Conservation (phyloP, 2,888 invertebrate genomes). For the Cheilosia urbana region DNA sequence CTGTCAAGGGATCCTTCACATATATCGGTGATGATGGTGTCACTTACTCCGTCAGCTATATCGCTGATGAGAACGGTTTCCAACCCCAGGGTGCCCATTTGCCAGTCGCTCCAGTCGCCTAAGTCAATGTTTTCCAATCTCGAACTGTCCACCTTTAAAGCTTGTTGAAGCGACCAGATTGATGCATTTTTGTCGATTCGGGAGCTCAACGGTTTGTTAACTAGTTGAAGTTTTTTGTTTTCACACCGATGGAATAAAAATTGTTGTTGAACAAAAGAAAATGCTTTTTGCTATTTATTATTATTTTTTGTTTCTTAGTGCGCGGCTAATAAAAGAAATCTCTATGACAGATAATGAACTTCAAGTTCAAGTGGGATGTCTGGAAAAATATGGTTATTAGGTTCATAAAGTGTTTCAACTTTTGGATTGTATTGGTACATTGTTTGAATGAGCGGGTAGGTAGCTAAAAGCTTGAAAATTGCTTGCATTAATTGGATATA, state of each 20-base stretch:
- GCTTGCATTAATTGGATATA: not conserved
- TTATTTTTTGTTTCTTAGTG: not conserved
- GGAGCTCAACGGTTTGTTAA: constrained; percentile 59
- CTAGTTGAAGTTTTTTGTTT: constrained; percentile 42
- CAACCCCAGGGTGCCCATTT: constrained; percentile 84
- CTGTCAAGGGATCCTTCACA: constrained; percentile 84
- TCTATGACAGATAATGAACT: constrained; percentile 1
- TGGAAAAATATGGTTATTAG: constrained; percentile 15
- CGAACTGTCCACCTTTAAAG: constrained; percentile 38
- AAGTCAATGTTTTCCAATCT: constrained; percentile 9
- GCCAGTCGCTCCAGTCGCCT: constrained; percentile 79
- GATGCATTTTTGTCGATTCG: constrained; percentile 40
- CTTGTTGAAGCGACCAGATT: constrained; percentile 40
- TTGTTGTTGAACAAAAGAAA: constrained; percentile 41
- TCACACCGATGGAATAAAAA: constrained; percentile 53
- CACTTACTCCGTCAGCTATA: constrained; percentile 85
- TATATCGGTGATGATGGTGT: constrained; percentile 85
- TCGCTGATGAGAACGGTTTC: constrained; percentile 81
- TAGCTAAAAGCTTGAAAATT: not conserved
- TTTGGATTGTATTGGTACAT: not conserved
- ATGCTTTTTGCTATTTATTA: not conserved
- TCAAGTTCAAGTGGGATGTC: constrained; percentile 24
- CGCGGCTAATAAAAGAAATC: not conserved
- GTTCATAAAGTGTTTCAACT: constrained; percentile 24
- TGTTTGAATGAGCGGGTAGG: not conserved